A percentile compares a stretch with the other conserved stretches of the same genome.
Evolutionary conservation across 2,113 vertebrate species (phyloP).

Genomic region (Zootoca vivipara): DNA sequence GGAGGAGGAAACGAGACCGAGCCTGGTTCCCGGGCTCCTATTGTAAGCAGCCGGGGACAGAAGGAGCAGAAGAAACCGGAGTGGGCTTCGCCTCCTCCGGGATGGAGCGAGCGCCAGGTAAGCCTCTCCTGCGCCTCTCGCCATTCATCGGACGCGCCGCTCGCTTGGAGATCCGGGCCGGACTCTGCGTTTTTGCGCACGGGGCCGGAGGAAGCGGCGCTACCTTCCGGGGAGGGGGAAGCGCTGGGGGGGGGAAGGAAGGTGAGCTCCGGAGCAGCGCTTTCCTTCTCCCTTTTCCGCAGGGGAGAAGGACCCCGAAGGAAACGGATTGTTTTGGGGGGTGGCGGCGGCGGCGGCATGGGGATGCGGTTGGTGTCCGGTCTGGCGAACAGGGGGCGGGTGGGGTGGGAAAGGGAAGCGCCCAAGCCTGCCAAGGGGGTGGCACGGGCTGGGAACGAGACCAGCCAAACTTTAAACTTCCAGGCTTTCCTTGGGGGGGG

Average conservation of each 20-base stretch:
- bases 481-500: neutral
- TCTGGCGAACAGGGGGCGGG: neutral
- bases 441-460: neutral
- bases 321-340: neutral
- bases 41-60: slow-evolving; percentile 52
- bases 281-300: too few relatives aligned
- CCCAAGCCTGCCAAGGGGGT: neutral
- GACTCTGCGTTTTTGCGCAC: neutral
- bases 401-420: too few relatives aligned
- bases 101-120: slow-evolving; percentile 76
- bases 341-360: too few relatives aligned
- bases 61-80: slow-evolving; percentile 34
- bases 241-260: slow-evolving; percentile 3
- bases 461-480: neutral
- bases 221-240: neutral
- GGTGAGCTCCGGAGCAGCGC: neutral
- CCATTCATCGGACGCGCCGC: neutral
- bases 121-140: slow-evolving; percentile 19
- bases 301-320: neutral
- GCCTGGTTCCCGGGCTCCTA: slow-evolving; percentile 61
- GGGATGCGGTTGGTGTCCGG: neutral
- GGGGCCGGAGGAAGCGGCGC: neutral
- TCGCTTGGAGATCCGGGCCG: too few relatives aligned
- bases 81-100: slow-evolving; percentile 20
- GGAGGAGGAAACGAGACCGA: slow-evolving; percentile 50